Percentiles rank a stretch among this genome's conserved stretches.
phyloP scores from a whole-genome alignment of 2,888 invertebrate species.

The Dromius quadrimaculatus region DNA sequence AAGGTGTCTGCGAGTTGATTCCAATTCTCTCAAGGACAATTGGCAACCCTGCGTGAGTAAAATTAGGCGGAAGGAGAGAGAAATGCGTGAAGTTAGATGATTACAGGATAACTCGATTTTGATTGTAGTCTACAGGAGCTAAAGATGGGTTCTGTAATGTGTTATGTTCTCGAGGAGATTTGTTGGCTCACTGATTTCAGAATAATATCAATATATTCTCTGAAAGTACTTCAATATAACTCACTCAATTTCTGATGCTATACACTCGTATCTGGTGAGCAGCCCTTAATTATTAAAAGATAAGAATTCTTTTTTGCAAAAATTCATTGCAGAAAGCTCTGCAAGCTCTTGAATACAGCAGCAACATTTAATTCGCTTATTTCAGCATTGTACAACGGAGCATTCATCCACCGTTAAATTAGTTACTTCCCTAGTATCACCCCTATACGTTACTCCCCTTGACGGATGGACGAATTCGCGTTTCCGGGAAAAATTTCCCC shows the following conservation, averaged over 20 bases:
- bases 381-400: conserved; percentile 26
- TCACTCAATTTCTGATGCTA: no score
- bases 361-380: conserved; percentile 29
- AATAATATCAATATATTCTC: no score
- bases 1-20: conserved; percentile 19
- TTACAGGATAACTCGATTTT: conserved; percentile 24
- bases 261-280: no score
- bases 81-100: conserved; percentile 35
- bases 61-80: neutral
- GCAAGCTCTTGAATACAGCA: conserved; percentile 14
- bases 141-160: conserved; percentile 1
- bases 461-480: conserved; percentile 23
- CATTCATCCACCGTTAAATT: conserved; percentile 34
- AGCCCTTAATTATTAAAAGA: no score
- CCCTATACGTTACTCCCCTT: neutral
- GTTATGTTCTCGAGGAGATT: neutral
- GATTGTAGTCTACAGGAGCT: conserved; percentile 10
- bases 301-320: neutral
- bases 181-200: neutral
- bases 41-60: conserved; percentile 1
- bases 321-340: conserved; percentile 16
- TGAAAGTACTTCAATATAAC: no score
- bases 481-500: conserved; percentile 45
- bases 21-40: conserved; percentile 42
- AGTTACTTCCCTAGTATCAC: conserved; percentile 10